These are phyloP conservation scores for Diaperis boleti DNA, from an alignment of 2,888 invertebrate genomes.

Conservation along the genomic window DNA sequence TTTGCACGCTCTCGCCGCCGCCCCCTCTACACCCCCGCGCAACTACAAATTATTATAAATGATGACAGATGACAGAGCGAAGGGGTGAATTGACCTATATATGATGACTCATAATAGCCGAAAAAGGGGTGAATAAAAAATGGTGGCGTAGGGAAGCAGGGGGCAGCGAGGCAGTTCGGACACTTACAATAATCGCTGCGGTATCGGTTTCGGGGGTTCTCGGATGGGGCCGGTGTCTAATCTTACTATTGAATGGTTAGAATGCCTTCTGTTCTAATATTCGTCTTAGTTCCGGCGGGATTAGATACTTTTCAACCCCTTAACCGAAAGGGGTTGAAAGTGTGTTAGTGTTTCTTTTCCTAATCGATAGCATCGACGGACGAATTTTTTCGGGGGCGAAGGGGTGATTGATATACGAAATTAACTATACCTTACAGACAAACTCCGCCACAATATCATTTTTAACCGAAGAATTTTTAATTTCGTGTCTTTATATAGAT, in stretches of 20 bases:
- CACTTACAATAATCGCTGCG: too few relatives aligned
- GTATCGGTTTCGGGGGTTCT: background rate
- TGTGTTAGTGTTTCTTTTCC: constrained; percentile 34
- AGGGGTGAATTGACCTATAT: constrained; percentile 58
- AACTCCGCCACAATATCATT: constrained; percentile 32
- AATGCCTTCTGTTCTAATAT: too few relatives aligned
- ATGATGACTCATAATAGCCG: constrained; percentile 28
- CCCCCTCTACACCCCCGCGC: constrained; percentile 20
- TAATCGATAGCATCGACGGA: constrained; percentile 26
- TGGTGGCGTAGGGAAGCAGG: background rate
- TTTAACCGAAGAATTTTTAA: constrained; percentile 53
- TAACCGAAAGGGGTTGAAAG: constrained; percentile 23
- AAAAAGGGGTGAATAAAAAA: constrained; percentile 35
- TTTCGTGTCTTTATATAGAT: constrained; percentile 50
- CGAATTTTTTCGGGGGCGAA: constrained; percentile 2
- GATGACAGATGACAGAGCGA: constrained; percentile 53
- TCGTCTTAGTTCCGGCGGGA: background rate
- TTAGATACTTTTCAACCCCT: constrained; percentile 10
- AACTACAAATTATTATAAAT: constrained; percentile 42
- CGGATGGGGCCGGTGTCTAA: too few relatives aligned
- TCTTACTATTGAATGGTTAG: too few relatives aligned
- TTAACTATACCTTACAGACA: constrained; percentile 30
- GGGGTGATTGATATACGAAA: constrained; percentile 36
- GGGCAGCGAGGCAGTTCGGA: too few relatives aligned
- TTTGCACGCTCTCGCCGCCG: constrained; percentile 15